Conservation (phyloP, 2,888 invertebrate species). For the Girardia tigrina region DNA sequence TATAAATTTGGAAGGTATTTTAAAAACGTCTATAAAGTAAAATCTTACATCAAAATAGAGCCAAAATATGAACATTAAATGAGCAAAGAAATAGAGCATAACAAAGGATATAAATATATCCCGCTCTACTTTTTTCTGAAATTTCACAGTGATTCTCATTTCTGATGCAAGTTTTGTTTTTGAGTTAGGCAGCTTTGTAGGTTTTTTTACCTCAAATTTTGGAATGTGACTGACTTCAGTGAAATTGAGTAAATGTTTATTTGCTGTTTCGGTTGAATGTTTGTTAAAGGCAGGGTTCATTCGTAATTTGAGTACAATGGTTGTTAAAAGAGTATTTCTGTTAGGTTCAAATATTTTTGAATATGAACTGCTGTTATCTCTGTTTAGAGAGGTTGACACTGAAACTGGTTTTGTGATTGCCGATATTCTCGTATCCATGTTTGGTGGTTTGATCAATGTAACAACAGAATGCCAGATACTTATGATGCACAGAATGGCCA, state of each 20-base stretch:
- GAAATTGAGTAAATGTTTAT: background rate
- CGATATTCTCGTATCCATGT: background rate
- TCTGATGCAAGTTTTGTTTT: conserved; percentile 7
- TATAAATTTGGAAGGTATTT: no score
- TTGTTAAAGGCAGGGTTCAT: background rate
- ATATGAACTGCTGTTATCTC: background rate
- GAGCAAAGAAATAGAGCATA: conserved; percentile 38
- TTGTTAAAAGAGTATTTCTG: background rate
- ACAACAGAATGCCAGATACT: conserved; percentile 47
- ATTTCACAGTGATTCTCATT: background rate
- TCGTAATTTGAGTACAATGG: conserved; percentile 6
- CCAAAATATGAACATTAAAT: conserved; percentile 38
- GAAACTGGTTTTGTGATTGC: background rate
- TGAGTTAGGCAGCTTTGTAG: background rate
- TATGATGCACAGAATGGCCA: conserved; percentile 45
- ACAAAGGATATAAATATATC: conserved; percentile 38
- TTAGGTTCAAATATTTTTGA: background rate
- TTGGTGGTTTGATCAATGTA: conserved; percentile 39
- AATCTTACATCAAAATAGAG: conserved; percentile 38
- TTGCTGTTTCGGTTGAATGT: background rate
- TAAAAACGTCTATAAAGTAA: no score
- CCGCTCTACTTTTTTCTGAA: conserved; percentile 33
- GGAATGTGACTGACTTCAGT: background rate
- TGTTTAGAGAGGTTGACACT: background rate
- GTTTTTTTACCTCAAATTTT: background rate